phyloP scores from a whole-genome alignment of 2,888 invertebrate species.

The Habroteleia sp. region DNA sequence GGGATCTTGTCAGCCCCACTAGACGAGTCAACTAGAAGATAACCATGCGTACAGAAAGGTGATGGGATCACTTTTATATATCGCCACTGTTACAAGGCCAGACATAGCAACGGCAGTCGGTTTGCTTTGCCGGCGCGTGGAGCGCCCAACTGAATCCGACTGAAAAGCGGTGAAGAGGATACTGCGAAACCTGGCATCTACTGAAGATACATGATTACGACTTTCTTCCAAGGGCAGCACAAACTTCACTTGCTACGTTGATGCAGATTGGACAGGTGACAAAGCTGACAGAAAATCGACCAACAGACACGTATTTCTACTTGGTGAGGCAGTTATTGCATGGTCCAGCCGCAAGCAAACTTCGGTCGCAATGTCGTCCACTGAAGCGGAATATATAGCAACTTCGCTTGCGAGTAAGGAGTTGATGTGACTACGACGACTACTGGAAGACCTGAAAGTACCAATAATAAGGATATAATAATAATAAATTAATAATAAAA shows the following conservation, averaged over 20 bases:
- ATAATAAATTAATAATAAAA: too few relatives aligned
- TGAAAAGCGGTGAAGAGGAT: slow-evolving; percentile 53
- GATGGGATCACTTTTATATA: slow-evolving; percentile 41
- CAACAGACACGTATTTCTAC: slow-evolving; percentile 23
- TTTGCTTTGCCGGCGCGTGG: slow-evolving; percentile 7
- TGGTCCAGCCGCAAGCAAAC: slow-evolving; percentile 61
- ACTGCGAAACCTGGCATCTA: slow-evolving; percentile 41
- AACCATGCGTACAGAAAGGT: slow-evolving; percentile 23
- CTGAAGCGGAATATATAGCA: slow-evolving; percentile 34
- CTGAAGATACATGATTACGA: neutral
- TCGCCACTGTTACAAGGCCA: slow-evolving; percentile 32
- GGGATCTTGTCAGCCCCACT: slow-evolving; percentile 1
- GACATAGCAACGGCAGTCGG: slow-evolving; percentile 38
- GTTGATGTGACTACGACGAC: slow-evolving; percentile 7
- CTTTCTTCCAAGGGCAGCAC: neutral
- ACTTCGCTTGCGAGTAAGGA: slow-evolving; percentile 18
- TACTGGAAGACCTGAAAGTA: slow-evolving; percentile 6
- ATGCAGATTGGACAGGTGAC: slow-evolving; percentile 75
- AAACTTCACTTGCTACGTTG: slow-evolving; percentile 65
- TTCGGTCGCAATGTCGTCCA: slow-evolving; percentile 33
- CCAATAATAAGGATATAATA: neutral
- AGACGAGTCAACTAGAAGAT: neutral
- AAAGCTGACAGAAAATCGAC: slow-evolving; percentile 51
- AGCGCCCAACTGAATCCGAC: slow-evolving; percentile 9
- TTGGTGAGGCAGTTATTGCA: slow-evolving; percentile 28